phyloP scores from a whole-genome alignment of 2,113 vertebrate genomes.

The Epinephelus fuscoguttatus region DNA sequence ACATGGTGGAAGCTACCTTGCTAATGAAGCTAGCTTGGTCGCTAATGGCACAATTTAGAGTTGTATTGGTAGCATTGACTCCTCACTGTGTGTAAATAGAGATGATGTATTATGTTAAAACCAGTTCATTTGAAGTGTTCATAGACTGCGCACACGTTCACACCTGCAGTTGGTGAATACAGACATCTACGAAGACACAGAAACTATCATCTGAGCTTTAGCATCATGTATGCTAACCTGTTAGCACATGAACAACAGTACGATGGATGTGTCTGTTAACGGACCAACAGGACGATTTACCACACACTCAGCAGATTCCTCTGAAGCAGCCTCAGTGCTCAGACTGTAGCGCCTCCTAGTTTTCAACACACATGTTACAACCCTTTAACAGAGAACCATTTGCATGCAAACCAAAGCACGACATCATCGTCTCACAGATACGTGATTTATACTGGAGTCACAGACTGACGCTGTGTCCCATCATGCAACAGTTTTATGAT shows the following conservation, averaged over 20 bases:
- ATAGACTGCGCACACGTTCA: too few species aligned
- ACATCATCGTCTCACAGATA: constrained; percentile 25
- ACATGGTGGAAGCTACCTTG: too few species aligned
- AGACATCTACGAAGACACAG: not conserved
- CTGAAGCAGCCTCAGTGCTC: constrained; percentile 28
- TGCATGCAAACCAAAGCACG: constrained; percentile 76
- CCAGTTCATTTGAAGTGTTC: too few species aligned
- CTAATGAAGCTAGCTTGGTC: too few species aligned
- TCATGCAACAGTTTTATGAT: constrained; percentile 35
- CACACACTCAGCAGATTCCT: constrained; percentile 9
- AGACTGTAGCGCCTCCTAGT: constrained; percentile 15
- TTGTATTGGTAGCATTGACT: too few species aligned
- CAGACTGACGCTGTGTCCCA: not conserved
- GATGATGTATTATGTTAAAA: too few species aligned
- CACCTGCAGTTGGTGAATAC: too few species aligned
- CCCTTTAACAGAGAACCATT: constrained; percentile 15
- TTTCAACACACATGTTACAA: constrained; percentile 24
- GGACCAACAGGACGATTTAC: not conserved
- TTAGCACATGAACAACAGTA: not conserved
- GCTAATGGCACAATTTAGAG: too few species aligned
- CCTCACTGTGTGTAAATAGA: too few species aligned
- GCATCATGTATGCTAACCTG: constrained; percentile 7
- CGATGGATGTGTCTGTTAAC: not conserved
- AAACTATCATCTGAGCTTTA: not conserved
- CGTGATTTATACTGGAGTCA: not conserved